These are phyloP conservation scores for Ptycholaimellus sp. DNA, from an alignment of 2,888 invertebrate species.

Conservation along the genomic window DNA sequence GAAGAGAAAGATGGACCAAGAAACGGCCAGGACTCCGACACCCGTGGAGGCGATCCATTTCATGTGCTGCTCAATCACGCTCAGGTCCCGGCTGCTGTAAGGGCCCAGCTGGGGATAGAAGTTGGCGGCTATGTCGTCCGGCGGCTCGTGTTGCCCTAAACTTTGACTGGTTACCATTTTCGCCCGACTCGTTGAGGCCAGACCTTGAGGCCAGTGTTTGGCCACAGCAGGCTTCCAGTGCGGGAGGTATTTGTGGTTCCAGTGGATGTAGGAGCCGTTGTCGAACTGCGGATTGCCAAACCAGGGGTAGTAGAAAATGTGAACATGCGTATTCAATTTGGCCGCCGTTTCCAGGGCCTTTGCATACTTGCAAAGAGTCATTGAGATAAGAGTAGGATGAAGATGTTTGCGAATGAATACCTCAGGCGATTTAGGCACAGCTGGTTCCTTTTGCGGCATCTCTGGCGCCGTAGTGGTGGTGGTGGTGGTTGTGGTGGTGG, in stretches of 20 bases:
- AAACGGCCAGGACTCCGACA: constrained; percentile 37
- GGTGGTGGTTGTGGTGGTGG: too few relatives aligned
- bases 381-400: too few relatives aligned
- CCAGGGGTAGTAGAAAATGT: constrained; percentile 32
- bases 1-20: too few relatives aligned
- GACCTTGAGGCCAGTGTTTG: constrained; percentile 31
- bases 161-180: constrained; percentile 5
- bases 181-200: neutral
- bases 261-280: constrained; percentile 26
- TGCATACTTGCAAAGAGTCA: too few relatives aligned
- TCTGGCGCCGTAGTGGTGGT: too few relatives aligned
- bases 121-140: constrained; percentile 35
- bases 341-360: too few relatives aligned
- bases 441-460: too few relatives aligned
- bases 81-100: constrained; percentile 28
- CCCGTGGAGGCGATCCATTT: constrained; percentile 37
- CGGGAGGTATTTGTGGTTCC: constrained; percentile 27
- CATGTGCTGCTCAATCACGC: constrained; percentile 35
- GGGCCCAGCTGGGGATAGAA: constrained; percentile 35
- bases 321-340: constrained; percentile 23
- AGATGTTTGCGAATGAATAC: too few relatives aligned
- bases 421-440: too few relatives aligned
- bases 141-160: constrained; percentile 31
- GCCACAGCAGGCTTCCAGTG: constrained; percentile 27
- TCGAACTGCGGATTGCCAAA: constrained; percentile 15